Conservation (phyloP, 2,113 vertebrate genomes). For the Ctenodactylus gundi region DNA sequence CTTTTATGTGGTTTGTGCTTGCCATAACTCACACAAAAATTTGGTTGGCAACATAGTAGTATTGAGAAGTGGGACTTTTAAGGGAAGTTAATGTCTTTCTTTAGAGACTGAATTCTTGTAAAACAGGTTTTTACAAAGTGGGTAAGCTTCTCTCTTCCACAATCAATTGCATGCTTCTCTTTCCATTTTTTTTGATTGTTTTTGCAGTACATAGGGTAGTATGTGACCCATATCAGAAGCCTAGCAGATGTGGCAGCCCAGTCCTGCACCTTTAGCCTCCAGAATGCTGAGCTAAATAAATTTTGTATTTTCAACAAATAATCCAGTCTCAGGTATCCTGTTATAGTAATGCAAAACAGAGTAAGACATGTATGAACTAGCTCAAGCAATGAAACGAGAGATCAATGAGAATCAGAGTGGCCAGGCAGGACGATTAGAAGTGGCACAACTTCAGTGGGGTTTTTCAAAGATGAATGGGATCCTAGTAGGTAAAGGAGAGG, state of each 20-base stretch:
- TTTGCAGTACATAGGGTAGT: background rate
- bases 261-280: background rate
- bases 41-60: background rate
- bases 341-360: background rate
- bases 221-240: background rate
- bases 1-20: background rate
- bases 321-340: background rate
- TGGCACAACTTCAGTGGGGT: background rate
- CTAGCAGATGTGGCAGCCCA: background rate
- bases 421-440: background rate
- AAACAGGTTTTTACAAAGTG: background rate
- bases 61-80: background rate
- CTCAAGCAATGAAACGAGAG: background rate
- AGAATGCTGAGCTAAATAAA: background rate
- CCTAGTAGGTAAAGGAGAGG: background rate
- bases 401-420: background rate
- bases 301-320: background rate
- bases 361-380: background rate
- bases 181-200: background rate
- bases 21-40: background rate
- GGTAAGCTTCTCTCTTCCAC: background rate
- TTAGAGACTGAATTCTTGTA: background rate
- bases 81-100: background rate
- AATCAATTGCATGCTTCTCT: background rate
- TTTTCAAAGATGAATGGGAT: slow-evolving; percentile 5